Evolutionary conservation across 2,888 invertebrate genomes (phyloP).

Genomic region (Drosophila falleni): DNA sequence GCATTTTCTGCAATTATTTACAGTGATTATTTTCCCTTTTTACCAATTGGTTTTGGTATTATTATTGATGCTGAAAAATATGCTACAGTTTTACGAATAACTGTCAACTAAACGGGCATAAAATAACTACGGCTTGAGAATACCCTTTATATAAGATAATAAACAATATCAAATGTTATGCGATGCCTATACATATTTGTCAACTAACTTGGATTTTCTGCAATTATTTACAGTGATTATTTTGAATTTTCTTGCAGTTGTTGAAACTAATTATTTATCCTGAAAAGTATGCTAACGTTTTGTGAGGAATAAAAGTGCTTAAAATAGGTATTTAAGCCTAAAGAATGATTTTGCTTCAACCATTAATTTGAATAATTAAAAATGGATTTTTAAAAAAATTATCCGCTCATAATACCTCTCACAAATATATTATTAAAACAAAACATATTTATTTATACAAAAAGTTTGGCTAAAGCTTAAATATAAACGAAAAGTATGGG

Average conservation of each 20-base stretch:
- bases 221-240: background rate
- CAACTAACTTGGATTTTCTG: background rate
- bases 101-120: background rate
- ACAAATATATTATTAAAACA: background rate
- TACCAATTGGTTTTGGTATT: background rate
- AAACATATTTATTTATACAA: background rate
- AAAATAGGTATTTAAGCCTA: no score
- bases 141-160: background rate
- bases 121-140: background rate
- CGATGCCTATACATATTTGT: no score
- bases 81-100: background rate
- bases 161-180: no score
- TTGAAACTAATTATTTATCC: background rate
- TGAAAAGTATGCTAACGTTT: conserved; percentile 6
- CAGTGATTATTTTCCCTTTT: background rate
- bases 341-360: no score
- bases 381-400: no score
- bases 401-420: background rate
- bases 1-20: background rate
- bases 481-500: background rate
- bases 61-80: background rate
- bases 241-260: background rate
- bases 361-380: no score
- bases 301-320: background rate
- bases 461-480: background rate